phyloP scores from a whole-genome alignment of 2,888 invertebrate genomes.

The Odontomyia ornata region DNA sequence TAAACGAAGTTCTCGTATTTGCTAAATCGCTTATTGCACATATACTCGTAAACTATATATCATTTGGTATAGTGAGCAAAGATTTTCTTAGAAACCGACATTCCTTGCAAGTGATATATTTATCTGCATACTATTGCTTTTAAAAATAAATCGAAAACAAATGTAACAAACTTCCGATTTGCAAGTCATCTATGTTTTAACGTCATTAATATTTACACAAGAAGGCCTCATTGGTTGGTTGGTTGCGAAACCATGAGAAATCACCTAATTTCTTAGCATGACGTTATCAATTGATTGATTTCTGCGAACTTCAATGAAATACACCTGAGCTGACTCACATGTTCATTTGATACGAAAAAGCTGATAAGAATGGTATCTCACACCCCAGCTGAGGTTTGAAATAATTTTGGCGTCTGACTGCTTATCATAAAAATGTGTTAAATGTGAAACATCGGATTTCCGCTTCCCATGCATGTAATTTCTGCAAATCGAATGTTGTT shows the following conservation, averaged over 20 bases:
- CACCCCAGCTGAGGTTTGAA: not conserved
- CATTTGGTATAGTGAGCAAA: no score
- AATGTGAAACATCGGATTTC: slow-evolving; percentile 8
- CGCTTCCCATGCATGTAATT: not conserved
- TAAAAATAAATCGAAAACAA: no score
- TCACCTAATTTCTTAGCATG: not conserved
- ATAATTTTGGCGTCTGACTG: not conserved
- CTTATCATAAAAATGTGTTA: not conserved
- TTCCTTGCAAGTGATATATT: no score
- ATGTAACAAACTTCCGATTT: not conserved
- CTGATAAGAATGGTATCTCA: not conserved
- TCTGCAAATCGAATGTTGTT: not conserved
- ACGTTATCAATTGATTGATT: slow-evolving; percentile 10
- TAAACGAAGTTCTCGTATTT: no score
- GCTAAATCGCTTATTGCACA: no score
- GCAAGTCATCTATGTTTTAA: not conserved
- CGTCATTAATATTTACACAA: not conserved
- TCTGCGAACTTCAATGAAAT: not conserved
- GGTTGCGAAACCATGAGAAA: not conserved
- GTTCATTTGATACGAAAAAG: not conserved
- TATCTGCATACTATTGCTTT: no score
- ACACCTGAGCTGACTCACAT: slow-evolving; percentile 19
- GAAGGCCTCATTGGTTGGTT: not conserved
- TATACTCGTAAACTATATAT: no score
- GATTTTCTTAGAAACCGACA: no score